Base-by-base conservation (phyloP, 2,888 invertebrate species). In the Drosophila vallismaia region DNA sequence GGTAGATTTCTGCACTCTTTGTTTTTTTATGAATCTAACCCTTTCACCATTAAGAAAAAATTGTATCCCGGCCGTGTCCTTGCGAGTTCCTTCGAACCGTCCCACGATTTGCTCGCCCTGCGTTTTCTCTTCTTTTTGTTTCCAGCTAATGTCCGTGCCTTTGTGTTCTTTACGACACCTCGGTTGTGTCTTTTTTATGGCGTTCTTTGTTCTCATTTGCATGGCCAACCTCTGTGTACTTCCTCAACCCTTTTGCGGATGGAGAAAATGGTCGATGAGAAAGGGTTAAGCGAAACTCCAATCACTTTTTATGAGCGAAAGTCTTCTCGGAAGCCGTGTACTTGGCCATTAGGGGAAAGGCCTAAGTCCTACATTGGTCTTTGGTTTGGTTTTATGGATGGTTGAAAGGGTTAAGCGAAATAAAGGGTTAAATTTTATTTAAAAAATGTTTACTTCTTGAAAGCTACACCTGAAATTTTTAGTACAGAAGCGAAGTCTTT, bases 1-100 rank as follows among this genome's bases (percentile, higher is more conserved):
- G 59, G 58, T 53, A 52, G 49, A 54, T 42, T 8, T 19, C 36
- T 19, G 5, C 40, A 5, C 7, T 6, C 51, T 59, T 59, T 29
- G 74, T 78, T 87, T 85, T 85, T 82, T 85, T 87, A 63, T 48
- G 48, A 1, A 36, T 12, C 86, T 81, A 87, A 83, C 82, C 82
- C 82, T 83, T 83, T 83, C 86, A 63, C 76, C 88, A 83, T 87
- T 83, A 83, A 83, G 49, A 82, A 86, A 82, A 73, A 40, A 73
- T 33, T 29, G 51, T 52, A 46, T 48, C 54, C 42, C 52, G 45
- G n/a, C 5, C 14, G 26, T 76, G 86, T 63, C 82, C 82, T 83
- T 83, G 82, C 12, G 4, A 3, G 56, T 40, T 79, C 64, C 49
- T 0, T 38, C 0, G 73, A 87, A 87, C 51, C 52, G 24, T 19